phyloP scores from a whole-genome alignment of 2,113 vertebrate genomes.

The Cebus imitator region DNA sequence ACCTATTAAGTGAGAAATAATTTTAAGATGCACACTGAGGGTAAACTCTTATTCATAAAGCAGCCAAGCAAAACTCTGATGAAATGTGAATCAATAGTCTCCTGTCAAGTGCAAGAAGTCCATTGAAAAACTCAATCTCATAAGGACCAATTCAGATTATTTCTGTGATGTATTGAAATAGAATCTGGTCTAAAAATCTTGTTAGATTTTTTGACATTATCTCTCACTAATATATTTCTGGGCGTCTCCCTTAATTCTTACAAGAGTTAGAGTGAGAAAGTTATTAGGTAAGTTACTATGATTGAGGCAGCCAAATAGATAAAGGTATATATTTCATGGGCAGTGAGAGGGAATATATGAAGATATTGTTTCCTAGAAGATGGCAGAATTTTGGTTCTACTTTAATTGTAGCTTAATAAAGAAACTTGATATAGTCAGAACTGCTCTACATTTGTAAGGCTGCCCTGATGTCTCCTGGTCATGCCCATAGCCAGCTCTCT shows the following conservation, averaged over 20 bases:
- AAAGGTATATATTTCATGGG: not conserved
- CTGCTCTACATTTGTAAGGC: not conserved
- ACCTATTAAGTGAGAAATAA: constrained; percentile 67
- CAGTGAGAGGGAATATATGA: not conserved
- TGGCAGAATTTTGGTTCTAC: not conserved
- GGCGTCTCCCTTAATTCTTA: not conserved
- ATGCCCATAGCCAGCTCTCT: not conserved
- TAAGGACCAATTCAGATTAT: constrained; percentile 42
- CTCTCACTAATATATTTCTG: not conserved
- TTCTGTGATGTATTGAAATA: not conserved
- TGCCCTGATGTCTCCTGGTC: not conserved
- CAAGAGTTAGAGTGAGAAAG: not conserved
- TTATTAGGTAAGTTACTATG: not conserved
- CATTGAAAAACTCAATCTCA: constrained; percentile 56
- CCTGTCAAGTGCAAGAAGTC: constrained; percentile 44
- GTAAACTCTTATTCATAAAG: constrained; percentile 60
- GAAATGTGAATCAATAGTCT: constrained; percentile 64
- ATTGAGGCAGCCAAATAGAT: not conserved
- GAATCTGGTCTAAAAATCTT: not conserved
- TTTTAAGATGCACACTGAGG: constrained; percentile 35
- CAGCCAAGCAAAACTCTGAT: constrained; percentile 41
- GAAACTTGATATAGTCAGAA: not conserved
- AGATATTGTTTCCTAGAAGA: not conserved
- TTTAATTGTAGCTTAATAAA: not conserved
- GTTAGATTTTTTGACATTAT: not conserved